phyloP scores from a whole-genome alignment of 2,888 invertebrate species.

The Athalia rosae region DNA sequence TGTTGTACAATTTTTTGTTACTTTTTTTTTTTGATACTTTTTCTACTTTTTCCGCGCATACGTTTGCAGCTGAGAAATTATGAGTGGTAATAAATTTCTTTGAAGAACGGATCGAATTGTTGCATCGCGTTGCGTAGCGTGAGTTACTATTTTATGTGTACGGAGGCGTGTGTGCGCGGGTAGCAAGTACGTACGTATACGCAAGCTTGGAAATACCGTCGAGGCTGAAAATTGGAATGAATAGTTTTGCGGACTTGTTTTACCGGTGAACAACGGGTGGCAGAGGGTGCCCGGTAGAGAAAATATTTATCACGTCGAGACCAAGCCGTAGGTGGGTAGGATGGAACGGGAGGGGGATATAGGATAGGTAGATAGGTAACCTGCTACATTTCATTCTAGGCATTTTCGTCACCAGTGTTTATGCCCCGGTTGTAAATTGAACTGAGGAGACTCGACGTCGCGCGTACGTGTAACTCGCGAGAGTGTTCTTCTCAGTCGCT shows the following conservation, averaged over 20 bases:
- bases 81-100: slow-evolving; percentile 4
- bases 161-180: no score
- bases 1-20: not conserved
- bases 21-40: not conserved
- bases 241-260: slow-evolving; percentile 39
- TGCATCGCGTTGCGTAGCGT: slow-evolving; percentile 1
- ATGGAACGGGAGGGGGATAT: not conserved
- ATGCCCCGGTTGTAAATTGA: slow-evolving; percentile 19
- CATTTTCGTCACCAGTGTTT: slow-evolving; percentile 26
- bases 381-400: not conserved
- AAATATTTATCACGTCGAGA: slow-evolving; percentile 25
- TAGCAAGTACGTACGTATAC: no score
- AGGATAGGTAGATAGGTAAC: not conserved
- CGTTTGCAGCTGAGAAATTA: slow-evolving; percentile 15
- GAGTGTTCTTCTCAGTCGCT: not conserved
- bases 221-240: slow-evolving; percentile 32
- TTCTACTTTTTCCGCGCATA: not conserved
- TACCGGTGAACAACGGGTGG: slow-evolving; percentile 7
- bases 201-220: not conserved
- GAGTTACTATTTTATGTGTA: not conserved
- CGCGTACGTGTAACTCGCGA: not conserved
- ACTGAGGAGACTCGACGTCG: not conserved
- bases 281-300: not conserved
- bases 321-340: not conserved
- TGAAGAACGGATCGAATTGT: not conserved